Evolutionary conservation across 2,113 vertebrate species (phyloP), one percentile per base, ranked within the genome.

Genomic region (Peromyscus californicus): DNA sequence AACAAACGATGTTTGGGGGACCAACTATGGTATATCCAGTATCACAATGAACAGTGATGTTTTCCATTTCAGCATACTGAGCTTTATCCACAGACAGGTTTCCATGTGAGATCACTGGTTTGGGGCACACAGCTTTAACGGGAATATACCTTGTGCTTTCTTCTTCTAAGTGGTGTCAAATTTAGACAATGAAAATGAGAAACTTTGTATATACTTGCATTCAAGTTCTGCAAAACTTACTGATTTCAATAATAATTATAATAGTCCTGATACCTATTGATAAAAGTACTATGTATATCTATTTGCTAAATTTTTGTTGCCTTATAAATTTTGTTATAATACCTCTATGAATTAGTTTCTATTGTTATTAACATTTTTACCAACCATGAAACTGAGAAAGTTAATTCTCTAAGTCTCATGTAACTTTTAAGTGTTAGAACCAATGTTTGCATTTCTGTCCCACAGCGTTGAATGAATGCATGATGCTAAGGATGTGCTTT

Each of bases 21-120:
- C 98, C 97, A 0, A 97, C 36, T 57, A 98, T 45, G 76, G 42
- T 75, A 91, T 98, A 96, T 36, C 97, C 93, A 0, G 96, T 16
- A 1, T 95, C 0, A 0, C 98, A 98, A 19, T 92, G 16, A 19
- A 93, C 0, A 3, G 39, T 90, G 57, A 96, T 9, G 7, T 54
- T 96, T 54, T 94, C 95, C 31, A 24, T 1, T 13, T 89, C 84
- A 45, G 10, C 17, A 39, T 92, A 96, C 5, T 59, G 45, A 0
- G 33, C 54, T 22, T 82, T 75, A 3, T 92, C 51, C 96, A 36
- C 7, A 31, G 67, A 82, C 39, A 90, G 72, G 1, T 4, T 67
- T 82, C 90, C 95, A 42, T 97, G 65, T n/a, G 11, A 0, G 39
- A 96, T n/a, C 5, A 33, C 1, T 11, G 95, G 95, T 22, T 70